These are phyloP conservation scores for Escarpia spicata DNA, from an alignment of 2,888 invertebrate genomes.

Conservation along the genomic window DNA sequence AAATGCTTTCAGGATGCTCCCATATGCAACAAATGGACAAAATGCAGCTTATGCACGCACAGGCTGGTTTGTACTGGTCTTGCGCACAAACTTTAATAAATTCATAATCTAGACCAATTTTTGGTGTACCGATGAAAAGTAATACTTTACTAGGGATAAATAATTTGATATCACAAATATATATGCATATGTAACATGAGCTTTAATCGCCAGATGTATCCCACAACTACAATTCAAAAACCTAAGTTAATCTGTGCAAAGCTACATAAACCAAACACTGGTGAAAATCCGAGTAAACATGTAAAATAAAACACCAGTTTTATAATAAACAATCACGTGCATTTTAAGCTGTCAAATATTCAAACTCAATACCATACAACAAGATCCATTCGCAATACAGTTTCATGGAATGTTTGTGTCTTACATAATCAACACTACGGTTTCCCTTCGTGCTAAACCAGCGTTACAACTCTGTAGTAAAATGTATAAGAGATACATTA, in stretches of 20 bases:
- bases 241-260: background rate
- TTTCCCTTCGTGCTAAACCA: background rate
- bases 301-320: background rate
- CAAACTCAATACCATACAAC: background rate
- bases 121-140: background rate
- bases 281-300: background rate
- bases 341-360: background rate
- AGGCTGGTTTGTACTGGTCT: background rate
- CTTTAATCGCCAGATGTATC: background rate
- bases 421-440: background rate
- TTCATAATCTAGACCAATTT: background rate
- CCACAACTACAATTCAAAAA: background rate
- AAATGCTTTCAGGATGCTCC: no score
- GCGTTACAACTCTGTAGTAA: background rate
- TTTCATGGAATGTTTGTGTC: background rate
- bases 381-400: background rate
- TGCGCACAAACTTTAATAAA: background rate
- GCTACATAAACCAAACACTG: background rate
- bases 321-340: background rate
- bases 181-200: background rate
- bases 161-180: background rate
- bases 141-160: background rate
- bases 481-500: background rate
- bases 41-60: no score
- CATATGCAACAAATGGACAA: no score